Evolutionary conservation across 2,797 vertebrate genomes (phyloP).

Genomic region (Cottoperca gobio): DNA sequence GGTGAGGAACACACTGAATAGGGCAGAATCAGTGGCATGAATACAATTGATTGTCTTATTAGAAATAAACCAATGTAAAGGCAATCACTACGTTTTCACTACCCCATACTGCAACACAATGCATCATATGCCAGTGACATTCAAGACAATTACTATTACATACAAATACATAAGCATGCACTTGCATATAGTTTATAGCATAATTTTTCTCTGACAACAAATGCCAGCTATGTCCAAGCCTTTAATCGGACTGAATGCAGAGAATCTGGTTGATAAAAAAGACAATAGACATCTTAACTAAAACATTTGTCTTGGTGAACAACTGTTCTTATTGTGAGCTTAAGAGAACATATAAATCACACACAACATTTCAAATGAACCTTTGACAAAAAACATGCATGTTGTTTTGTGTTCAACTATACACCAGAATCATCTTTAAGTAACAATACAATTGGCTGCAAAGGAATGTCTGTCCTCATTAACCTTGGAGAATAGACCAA

Average conservation of each 20-base stretch:
- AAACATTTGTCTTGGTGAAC: background rate
- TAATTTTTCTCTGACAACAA: conserved; percentile 31
- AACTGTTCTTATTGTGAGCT: background rate
- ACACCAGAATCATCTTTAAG: no score
- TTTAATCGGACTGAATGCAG: conserved; percentile 2
- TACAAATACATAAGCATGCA: background rate
- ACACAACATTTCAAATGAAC: background rate
- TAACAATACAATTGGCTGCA: background rate
- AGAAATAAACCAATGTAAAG: conserved; percentile 57
- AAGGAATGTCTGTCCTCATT: background rate
- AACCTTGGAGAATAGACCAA: no score
- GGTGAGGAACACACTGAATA: conserved; percentile 70
- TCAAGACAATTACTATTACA: conserved; percentile 31
- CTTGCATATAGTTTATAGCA: conserved; percentile 10
- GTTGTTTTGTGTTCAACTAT: background rate
- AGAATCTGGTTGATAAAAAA: background rate
- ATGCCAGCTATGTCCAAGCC: background rate
- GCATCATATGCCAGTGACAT: conserved; percentile 46
- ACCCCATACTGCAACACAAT: conserved; percentile 12
- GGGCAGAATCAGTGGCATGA: conserved; percentile 61
- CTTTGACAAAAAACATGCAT: no score
- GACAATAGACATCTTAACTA: background rate
- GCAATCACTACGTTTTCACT: conserved; percentile 44
- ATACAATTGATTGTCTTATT: conserved; percentile 77
- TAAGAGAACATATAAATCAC: background rate